Conservation (phyloP, 1,140 invertebrate species). For the Zaprionus inermis region DNA sequence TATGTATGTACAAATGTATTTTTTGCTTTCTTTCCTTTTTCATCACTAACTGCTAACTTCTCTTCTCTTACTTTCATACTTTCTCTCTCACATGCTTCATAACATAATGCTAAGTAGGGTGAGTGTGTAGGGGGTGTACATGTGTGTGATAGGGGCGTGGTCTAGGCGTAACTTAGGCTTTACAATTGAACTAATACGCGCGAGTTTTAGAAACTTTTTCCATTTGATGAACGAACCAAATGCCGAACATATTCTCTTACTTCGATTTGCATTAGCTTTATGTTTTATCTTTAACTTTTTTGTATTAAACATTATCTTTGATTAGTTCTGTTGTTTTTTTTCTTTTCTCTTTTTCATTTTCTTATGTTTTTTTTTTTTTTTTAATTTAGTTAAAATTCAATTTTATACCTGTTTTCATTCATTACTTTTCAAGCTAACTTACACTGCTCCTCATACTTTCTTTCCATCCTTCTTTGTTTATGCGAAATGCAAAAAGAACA, state of each 20-base stretch:
- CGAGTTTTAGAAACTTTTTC: slow-evolving; percentile 70
- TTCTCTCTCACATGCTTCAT: slow-evolving; percentile 13
- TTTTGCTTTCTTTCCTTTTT: slow-evolving; percentile 74
- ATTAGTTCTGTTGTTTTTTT: slow-evolving; percentile 22
- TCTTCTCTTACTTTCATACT: neutral
- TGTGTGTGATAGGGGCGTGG: slow-evolving; percentile 51
- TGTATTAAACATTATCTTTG: slow-evolving; percentile 18
- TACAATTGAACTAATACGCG: slow-evolving; percentile 77
- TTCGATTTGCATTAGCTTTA: slow-evolving; percentile 3
- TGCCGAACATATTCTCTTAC: slow-evolving; percentile 13
- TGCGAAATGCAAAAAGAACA: slow-evolving; percentile 29
- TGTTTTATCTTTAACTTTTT: neutral
- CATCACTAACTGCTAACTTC: neutral
- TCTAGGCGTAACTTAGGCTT: slow-evolving; percentile 64
- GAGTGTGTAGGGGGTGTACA: slow-evolving; percentile 23
- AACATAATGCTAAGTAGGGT: slow-evolving; percentile 27
- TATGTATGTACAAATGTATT: slow-evolving; percentile 82
- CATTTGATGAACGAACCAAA: slow-evolving; percentile 43
- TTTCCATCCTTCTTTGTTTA: slow-evolving; percentile 6
- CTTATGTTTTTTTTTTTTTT: slow-evolving; percentile 17
- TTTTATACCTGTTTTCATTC: slow-evolving; percentile 60
- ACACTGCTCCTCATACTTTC: neutral
- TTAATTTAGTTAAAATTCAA: slow-evolving; percentile 66
- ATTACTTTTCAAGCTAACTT: slow-evolving; percentile 60
- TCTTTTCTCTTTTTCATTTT: slow-evolving; percentile 18